Evolutionary conservation across 53 echinoderm and acorn worm genomes (phyloP), one percentile per base, ranked within the genome.

Genomic region (Hippasteria phrygiana): DNA sequence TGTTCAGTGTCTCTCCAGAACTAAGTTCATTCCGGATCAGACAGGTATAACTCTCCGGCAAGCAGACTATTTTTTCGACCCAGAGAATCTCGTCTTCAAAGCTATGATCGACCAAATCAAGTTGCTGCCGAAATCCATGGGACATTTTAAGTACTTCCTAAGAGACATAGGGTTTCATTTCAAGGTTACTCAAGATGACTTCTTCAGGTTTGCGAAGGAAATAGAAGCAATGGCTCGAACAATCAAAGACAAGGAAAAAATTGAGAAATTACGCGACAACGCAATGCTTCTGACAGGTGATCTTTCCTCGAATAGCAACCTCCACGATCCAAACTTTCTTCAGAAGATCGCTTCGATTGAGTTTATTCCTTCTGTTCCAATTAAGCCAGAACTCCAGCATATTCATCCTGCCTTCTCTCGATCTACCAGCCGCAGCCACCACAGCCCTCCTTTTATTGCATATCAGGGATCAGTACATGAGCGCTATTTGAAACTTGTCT

Each of bases 1-100:
- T 34, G 41, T 87, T 32, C 11, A 37, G 29, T 35, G 31, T 37
- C 72, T 91, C 14, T 75, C 75, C 26, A 1, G 17, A 10, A 75
- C 62, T 42, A 0, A 40, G 17, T 86, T 91, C 75, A 87, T 91
- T 64, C 75, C 47, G 2, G 66, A 65, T 42, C 7, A 4, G 39
- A 16, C 2, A 16, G 65, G 46, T 39, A 70, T 18, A n/a, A n/a
- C n/a, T 9, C 34, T 38, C 4, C 79, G 55, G 16, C 27, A 41
- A 65, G 75, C 87, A 62, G 48, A 48, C 20, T 91, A 62, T 38
- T 91, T 85, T 33, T 91, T 62, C 29, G 91, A 91, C 40, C 17
- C 43, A 41, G 50, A 37, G 0, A 91, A 91, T 34, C 37, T 24
- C 13, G 87, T 91, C 47, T 91, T 91, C 55, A 66, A 48, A 65